Conservation (phyloP, 2,113 vertebrate species). For the Dipodomys ordii region DNA sequence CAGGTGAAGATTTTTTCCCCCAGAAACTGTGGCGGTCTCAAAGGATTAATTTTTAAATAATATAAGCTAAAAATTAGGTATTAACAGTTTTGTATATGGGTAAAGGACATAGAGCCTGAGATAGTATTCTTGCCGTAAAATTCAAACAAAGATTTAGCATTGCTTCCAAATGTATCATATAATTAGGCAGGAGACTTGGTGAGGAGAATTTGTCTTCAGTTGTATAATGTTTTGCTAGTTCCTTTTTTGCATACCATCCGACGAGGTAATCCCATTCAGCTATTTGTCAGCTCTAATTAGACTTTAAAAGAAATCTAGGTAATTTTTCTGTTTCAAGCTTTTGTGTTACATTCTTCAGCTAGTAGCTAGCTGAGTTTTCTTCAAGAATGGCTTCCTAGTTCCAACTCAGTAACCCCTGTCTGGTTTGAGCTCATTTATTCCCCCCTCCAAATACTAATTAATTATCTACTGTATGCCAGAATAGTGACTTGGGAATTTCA, state of each 20-base stretch:
- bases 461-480: background rate
- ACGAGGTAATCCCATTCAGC: background rate
- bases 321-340: background rate
- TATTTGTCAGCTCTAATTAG: background rate
- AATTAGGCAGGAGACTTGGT: conserved; percentile 46
- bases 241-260: background rate
- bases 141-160: conserved; percentile 28
- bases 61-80: background rate
- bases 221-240: conserved; percentile 9
- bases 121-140: conserved; percentile 20
- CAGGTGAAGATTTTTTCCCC: background rate
- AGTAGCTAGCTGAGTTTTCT: background rate
- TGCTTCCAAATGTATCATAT: background rate
- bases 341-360: background rate
- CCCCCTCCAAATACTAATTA: background rate
- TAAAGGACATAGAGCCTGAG: background rate
- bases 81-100: background rate
- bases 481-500: background rate
- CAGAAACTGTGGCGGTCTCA: conserved; percentile 20
- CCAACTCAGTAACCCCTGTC: background rate
- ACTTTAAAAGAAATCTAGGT: conserved; percentile 22
- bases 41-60: conserved; percentile 26
- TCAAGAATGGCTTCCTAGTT: conserved; percentile 45
- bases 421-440: conserved; percentile 26
- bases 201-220: conserved; percentile 42